Conservation (phyloP, 2,888 invertebrate species). For the Limnephilus auricula region DNA sequence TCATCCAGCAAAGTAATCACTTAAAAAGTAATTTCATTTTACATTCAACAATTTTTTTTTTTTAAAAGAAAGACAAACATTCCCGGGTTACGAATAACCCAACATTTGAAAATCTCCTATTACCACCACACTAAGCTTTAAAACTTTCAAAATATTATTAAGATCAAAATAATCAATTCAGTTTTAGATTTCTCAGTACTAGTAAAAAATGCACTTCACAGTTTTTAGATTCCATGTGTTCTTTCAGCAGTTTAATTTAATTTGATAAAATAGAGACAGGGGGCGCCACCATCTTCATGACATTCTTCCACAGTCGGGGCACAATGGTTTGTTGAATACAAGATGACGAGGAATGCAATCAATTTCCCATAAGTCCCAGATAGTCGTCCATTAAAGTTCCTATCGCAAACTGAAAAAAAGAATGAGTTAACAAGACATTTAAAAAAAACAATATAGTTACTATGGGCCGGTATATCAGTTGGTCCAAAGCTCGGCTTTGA, state of each 20-base stretch:
- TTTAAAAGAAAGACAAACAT: too few relatives aligned
- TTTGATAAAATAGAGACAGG: not conserved
- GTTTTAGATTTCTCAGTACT: not conserved
- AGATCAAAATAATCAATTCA: not conserved
- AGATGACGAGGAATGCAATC: slow-evolving; percentile 3
- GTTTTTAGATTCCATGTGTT: not conserved
- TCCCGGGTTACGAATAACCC: too few relatives aligned
- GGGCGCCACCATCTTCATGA: not conserved
- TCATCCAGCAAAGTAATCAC: not conserved
- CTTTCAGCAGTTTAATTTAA: not conserved
- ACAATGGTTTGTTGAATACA: not conserved
- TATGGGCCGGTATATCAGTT: too few relatives aligned
- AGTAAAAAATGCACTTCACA: not conserved
- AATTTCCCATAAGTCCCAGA: slow-evolving; percentile 83
- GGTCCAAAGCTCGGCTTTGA: too few relatives aligned
- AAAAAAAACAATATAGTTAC: not conserved
- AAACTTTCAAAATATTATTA: not conserved
- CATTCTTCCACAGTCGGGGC: not conserved
- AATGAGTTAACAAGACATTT: not conserved
- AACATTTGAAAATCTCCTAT: too few relatives aligned
- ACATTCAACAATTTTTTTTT: not conserved
- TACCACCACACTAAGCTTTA: too few relatives aligned
- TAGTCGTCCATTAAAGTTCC: slow-evolving; percentile 99
- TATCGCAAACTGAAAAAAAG: slow-evolving; percentile 93
- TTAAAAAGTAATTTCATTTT: not conserved